Conservation (phyloP, 2,113 vertebrate genomes). For the Clinocottus analis region DNA sequence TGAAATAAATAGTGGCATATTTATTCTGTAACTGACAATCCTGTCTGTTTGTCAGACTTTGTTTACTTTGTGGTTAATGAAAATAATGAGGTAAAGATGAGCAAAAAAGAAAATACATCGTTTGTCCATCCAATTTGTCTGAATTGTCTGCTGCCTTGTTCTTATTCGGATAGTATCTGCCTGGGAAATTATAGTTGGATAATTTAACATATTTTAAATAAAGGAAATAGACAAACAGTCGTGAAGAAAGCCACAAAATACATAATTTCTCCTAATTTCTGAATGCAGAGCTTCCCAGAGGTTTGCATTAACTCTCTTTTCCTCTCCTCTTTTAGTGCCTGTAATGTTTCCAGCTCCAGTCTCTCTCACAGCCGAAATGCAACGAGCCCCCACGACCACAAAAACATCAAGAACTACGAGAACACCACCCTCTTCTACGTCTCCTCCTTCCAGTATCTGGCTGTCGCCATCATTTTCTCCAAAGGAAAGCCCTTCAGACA, state of each 20-base stretch:
- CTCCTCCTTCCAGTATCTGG: slow-evolving; percentile 97
- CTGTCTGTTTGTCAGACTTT: no score
- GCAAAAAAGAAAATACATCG: not conserved
- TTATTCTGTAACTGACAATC: no score
- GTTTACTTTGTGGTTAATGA: no score
- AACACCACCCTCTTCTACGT: slow-evolving; percentile 98
- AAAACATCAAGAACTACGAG: slow-evolving; percentile 92
- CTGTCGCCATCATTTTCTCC: slow-evolving; percentile 93
- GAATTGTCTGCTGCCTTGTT: not conserved
- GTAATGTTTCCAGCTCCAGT: slow-evolving; percentile 74
- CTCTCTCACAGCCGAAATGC: slow-evolving; percentile 71
- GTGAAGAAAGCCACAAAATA: not conserved
- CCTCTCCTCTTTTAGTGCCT: slow-evolving; percentile 81
- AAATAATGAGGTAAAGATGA: not conserved
- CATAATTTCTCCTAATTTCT: not conserved
- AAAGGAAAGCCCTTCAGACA: slow-evolving; percentile 98
- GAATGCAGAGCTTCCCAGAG: not conserved
- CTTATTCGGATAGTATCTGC: not conserved
- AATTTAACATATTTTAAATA: not conserved
- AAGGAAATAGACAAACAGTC: not conserved
- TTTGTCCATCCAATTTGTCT: not conserved
- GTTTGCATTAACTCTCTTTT: not conserved
- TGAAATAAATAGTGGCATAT: not conserved
- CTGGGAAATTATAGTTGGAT: not conserved
- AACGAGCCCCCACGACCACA: slow-evolving; percentile 80